Evolutionary conservation across 2,888 invertebrate species (phyloP).

Genomic region (Idaea biselata): DNA sequence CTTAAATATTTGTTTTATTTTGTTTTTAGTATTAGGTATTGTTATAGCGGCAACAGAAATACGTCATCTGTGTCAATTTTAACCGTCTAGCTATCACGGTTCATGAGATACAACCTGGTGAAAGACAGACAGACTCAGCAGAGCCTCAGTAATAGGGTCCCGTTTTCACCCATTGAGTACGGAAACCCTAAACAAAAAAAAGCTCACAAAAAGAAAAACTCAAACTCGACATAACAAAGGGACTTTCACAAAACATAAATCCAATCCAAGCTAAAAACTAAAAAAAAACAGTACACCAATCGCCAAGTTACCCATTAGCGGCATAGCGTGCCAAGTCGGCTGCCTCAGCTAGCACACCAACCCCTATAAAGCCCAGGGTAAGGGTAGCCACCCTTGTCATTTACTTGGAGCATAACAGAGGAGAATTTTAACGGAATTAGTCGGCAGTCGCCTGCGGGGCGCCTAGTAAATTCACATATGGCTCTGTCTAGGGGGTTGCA

Average conservation of each 20-base stretch:
- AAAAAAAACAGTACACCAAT: background rate
- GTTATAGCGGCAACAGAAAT: too few species aligned
- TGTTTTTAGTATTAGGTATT: too few species aligned
- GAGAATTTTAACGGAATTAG: constrained; percentile 80
- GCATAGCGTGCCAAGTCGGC: constrained; percentile 46
- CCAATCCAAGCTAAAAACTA: too few species aligned
- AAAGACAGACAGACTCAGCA: too few species aligned
- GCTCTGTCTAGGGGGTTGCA: constrained; percentile 40
- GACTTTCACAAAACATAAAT: background rate
- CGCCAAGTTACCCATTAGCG: background rate
- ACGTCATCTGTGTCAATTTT: too few species aligned
- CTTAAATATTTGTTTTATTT: too few species aligned
- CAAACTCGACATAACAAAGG: background rate
- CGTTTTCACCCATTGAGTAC: too few species aligned
- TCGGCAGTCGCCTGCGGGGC: constrained; percentile 74
- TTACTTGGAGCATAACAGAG: constrained; percentile 67
- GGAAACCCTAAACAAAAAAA: too few species aligned
- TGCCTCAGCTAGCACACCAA: constrained; percentile 39
- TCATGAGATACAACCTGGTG: too few species aligned
- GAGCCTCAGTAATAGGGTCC: too few species aligned
- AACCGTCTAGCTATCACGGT: too few species aligned
- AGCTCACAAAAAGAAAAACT: background rate
- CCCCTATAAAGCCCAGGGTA: constrained; percentile 12
- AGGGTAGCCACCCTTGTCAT: constrained; percentile 58
- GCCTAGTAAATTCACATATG: constrained; percentile 76